Conservation (phyloP, 1,140 invertebrate species). For the Ceratina calcarata region DNA sequence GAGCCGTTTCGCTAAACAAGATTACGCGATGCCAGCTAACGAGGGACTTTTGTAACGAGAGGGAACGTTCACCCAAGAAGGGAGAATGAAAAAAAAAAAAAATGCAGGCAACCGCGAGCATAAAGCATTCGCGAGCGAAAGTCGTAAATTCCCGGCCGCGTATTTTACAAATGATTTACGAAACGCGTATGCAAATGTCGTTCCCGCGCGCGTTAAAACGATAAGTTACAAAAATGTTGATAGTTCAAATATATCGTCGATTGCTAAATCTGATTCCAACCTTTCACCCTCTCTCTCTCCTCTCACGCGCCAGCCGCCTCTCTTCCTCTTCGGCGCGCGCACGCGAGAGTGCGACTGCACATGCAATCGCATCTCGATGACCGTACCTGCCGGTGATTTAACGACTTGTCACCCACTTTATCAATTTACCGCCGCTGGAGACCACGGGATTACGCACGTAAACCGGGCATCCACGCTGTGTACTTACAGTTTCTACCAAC, state of each 20-base stretch:
- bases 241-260: constrained; percentile 51
- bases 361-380: constrained; percentile 69
- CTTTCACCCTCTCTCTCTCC: constrained; percentile 29
- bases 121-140: constrained; percentile 29
- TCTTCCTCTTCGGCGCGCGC: constrained; percentile 29
- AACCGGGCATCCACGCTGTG: constrained; percentile 39
- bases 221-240: constrained; percentile 52
- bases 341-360: constrained; percentile 60
- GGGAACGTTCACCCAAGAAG: too few species aligned
- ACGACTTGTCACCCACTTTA: constrained; percentile 78
- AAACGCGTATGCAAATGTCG: constrained; percentile 43
- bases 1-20: neutral
- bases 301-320: neutral
- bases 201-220: constrained; percentile 24
- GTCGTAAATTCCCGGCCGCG: constrained; percentile 32
- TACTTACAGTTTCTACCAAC: constrained; percentile 45
- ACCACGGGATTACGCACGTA: constrained; percentile 50
- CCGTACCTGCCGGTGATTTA: constrained; percentile 72
- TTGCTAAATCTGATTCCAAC: constrained; percentile 46
- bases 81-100: neutral
- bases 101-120: neutral
- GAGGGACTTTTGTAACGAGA: neutral
- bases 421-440: constrained; percentile 73
- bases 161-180: constrained; percentile 49
- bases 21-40: neutral